Evolutionary conservation across 2,888 invertebrate species (phyloP).

Genomic region (Torymus tubicola): DNA sequence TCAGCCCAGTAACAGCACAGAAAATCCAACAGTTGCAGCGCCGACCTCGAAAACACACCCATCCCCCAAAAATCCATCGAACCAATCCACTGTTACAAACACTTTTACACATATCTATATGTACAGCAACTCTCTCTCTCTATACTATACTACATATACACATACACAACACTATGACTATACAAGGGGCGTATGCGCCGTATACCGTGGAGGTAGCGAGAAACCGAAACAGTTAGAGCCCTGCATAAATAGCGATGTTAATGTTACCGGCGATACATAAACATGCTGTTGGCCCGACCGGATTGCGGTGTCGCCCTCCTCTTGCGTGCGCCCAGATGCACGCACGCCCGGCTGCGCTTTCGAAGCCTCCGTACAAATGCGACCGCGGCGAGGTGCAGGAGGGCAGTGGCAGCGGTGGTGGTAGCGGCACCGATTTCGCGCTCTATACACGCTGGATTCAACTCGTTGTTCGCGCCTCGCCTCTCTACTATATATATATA

Average conservation of each 20-base stretch:
- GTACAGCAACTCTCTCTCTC: too few relatives aligned
- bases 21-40: neutral
- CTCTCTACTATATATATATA: neutral
- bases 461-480: conserved; percentile 30
- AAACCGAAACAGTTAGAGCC: conserved; percentile 66
- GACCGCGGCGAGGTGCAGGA: neutral
- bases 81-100: conserved; percentile 1
- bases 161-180: too few relatives aligned
- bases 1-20: too few relatives aligned
- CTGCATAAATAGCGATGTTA: conserved; percentile 74
- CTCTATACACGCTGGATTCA: too few relatives aligned
- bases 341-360: neutral
- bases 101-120: too few relatives aligned
- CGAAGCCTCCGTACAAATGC: neutral
- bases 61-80: neutral
- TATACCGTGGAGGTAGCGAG: too few relatives aligned
- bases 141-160: too few relatives aligned
- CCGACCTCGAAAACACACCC: neutral
- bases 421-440: too few relatives aligned
- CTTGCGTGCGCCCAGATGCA: neutral
- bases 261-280: conserved; percentile 74
- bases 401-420: too few relatives aligned
- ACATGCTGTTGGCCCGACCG: conserved; percentile 73
- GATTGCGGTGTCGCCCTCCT: conserved; percentile 65
- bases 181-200: too few relatives aligned